A percentile compares a stretch with the other conserved stretches of the same genome.
These are phyloP conservation scores for Campylomormyrus numenius DNA, from an alignment of 2,113 vertebrate species.

Conservation along the genomic window DNA sequence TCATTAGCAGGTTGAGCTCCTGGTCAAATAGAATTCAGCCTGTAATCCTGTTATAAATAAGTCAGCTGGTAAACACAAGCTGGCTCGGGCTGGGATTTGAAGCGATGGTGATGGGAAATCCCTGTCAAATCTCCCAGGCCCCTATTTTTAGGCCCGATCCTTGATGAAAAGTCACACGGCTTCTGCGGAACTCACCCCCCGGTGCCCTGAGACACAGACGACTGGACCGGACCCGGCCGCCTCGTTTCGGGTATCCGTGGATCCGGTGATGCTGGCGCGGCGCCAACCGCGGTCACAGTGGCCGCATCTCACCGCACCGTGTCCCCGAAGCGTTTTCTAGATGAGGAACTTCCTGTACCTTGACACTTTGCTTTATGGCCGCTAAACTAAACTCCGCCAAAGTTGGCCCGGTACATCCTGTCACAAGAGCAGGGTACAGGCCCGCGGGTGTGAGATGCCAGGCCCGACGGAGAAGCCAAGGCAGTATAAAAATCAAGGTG, in stretches of 20 bases:
- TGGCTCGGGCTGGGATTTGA: conserved; percentile 16
- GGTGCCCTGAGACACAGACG: background rate
- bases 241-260: background rate
- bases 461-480: background rate
- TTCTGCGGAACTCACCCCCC: conserved; percentile 20
- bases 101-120: conserved; percentile 38
- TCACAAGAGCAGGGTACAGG: background rate
- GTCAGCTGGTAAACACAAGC: conserved; percentile 18
- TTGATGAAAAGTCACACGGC: conserved; percentile 1
- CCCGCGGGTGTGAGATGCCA: background rate
- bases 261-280: background rate
- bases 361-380: background rate
- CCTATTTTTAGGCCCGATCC: conserved; percentile 34
- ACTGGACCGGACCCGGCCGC: background rate
- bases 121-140: conserved; percentile 32
- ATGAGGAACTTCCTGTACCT: background rate
- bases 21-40: conserved; percentile 24
- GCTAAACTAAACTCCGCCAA: background rate
- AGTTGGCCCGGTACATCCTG: background rate
- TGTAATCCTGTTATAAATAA: conserved; percentile 36
- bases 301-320: background rate
- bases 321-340: background rate
- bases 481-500: background rate
- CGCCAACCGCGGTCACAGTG: background rate
- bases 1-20: conserved; percentile 26